Evolutionary conservation across 2,888 invertebrate genomes (phyloP).

Genomic region (Theretra japonica): DNA sequence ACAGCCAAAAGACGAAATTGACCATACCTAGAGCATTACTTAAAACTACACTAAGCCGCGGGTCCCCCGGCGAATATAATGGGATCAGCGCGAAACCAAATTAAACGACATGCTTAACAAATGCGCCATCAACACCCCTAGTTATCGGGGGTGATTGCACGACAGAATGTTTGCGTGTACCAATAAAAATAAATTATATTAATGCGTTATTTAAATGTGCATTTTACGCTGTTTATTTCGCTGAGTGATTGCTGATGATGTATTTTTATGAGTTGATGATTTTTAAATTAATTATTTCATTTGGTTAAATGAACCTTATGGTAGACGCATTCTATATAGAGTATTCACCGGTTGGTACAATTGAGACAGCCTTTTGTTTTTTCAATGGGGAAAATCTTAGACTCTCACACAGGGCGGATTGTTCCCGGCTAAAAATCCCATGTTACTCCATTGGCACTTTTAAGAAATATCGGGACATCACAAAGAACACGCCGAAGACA

Average conservation of each 20-base stretch:
- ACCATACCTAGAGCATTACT: slow-evolving; percentile 13
- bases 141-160: slow-evolving; percentile 19
- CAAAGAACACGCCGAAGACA: no score
- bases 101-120: slow-evolving; percentile 25
- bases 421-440: no score
- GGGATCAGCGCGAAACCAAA: slow-evolving; percentile 26
- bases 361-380: not conserved
- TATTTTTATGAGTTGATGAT: no score
- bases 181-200: slow-evolving; percentile 25
- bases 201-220: slow-evolving; percentile 26
- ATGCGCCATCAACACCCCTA: slow-evolving; percentile 26
- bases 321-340: no score
- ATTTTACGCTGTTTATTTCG: slow-evolving; percentile 12
- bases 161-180: slow-evolving; percentile 19
- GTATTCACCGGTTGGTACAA: no score
- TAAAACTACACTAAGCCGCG: not conserved
- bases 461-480: no score
- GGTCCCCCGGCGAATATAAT: slow-evolving; percentile 20
- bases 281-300: no score
- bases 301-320: no score
- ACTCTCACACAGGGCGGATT: no score
- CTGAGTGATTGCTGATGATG: not conserved
- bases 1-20: not conserved
- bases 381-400: no score
- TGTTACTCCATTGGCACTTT: no score